phyloP scores from a whole-genome alignment of 2,113 vertebrate genomes.

The Thoracochromis brauschi region DNA sequence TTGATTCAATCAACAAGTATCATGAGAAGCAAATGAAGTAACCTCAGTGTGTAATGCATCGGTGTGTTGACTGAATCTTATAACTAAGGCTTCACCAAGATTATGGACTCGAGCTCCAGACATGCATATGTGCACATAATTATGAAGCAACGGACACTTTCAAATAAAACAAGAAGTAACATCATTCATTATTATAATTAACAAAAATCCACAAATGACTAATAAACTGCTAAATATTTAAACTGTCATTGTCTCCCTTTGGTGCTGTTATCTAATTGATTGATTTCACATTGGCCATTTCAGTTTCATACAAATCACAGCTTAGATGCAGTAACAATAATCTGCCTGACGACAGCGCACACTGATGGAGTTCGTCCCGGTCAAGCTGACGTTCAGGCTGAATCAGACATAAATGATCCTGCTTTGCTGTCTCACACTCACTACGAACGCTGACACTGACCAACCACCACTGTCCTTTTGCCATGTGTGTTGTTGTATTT shows the following conservation, averaged over 20 bases:
- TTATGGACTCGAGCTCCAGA: not conserved
- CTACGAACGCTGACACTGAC: fast-evolving
- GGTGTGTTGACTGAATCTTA: not conserved
- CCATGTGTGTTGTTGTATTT: not conserved
- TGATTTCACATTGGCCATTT: not conserved
- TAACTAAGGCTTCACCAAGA: fast-evolving
- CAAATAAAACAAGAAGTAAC: not conserved
- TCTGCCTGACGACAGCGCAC: not conserved
- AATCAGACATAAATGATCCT: fast-evolving
- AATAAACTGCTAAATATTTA: not conserved
- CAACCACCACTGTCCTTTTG: not conserved
- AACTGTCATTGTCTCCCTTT: not conserved
- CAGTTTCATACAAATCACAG: not conserved
- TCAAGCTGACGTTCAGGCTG: not conserved
- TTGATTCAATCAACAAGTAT: not conserved
- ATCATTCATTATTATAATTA: not conserved
- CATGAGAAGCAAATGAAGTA: not conserved
- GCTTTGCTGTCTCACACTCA: not conserved
- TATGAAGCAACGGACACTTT: not conserved
- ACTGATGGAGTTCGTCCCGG: not conserved
- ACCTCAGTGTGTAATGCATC: not conserved
- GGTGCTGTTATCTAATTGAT: not conserved
- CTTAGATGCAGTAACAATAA: not conserved
- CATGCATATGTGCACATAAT: not conserved
- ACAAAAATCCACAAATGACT: not conserved